Percentiles rank a stretch among this genome's conserved stretches.
These are phyloP conservation scores for Brenthis daphne DNA, from an alignment of 2,888 invertebrate species.

Conservation along the genomic window DNA sequence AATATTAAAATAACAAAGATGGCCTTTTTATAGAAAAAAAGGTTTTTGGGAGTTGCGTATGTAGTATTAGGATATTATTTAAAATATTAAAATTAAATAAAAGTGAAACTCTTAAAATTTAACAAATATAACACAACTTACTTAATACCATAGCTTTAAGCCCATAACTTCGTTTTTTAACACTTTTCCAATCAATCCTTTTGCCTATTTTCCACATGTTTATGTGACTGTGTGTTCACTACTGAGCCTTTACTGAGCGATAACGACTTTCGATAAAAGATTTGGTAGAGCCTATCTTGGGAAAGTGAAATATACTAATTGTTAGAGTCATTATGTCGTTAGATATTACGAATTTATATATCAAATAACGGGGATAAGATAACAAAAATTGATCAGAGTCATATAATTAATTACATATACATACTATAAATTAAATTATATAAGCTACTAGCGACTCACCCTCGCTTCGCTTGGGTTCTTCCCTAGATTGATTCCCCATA, in stretches of 20 bases:
- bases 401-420: background rate
- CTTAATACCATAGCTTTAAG: slow-evolving; percentile 55
- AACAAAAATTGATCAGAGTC: slow-evolving; percentile 1
- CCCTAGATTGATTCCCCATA: too few relatives aligned
- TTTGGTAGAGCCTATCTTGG: slow-evolving; percentile 23
- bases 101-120: too few relatives aligned
- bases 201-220: slow-evolving; percentile 44
- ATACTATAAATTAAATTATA: too few relatives aligned
- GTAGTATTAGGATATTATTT: too few relatives aligned
- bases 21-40: too few relatives aligned
- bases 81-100: too few relatives aligned
- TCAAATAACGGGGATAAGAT: slow-evolving; percentile 29
- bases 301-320: slow-evolving; percentile 33
- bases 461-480: too few relatives aligned
- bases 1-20: too few relatives aligned
- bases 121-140: slow-evolving; percentile 45
- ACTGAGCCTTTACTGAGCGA: slow-evolving; percentile 16
- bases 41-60: too few relatives aligned
- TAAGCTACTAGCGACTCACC: too few relatives aligned
- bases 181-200: slow-evolving; percentile 51
- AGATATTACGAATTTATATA: slow-evolving; percentile 13
- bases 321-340: slow-evolving; percentile 31
- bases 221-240: slow-evolving; percentile 6
- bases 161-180: slow-evolving; percentile 50
- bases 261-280: slow-evolving; percentile 26